Base-by-base conservation (phyloP, 1,140 invertebrate species). In the Gryllus bimaculatus region DNA sequence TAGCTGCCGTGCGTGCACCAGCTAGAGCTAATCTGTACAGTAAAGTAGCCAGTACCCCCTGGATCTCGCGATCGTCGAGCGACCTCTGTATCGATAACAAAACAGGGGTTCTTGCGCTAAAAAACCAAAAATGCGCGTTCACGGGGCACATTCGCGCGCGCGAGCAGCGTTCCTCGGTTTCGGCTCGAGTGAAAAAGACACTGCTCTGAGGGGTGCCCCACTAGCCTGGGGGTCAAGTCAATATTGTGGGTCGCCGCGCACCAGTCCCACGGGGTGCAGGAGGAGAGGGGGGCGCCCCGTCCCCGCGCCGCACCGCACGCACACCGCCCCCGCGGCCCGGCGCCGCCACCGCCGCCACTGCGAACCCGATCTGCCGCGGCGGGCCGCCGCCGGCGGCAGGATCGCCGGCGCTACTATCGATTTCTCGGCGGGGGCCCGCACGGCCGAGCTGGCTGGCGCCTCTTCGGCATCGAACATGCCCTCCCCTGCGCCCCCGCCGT, bases 241-340 rank as follows among this genome's bases (percentile, higher is more conserved):
- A 66, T 66, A 66, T 66, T 66, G 18, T 39, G 85, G 83, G 86
- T 85, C 84, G 84, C 84, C 81, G 85, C 84, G 83, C 26, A 39
- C 85, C 85, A 85, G 85, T 85, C 85, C 84, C 86, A 86, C 86
- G 75, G 12, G 39, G 20, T 20, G 21, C 26, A 47, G 48, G 20
- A 13, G 77, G n/a, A 20, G 26, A 26, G 10, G 76, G n/a, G n/a
- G 48, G 5, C 21, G 47, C 18, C n/a, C 26, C 13, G 3, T 5
- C 47, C 3, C 21, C 21, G 47, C 48, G 8, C 48, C 48, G 8
- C 48, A 47, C 8, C 18, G 73, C 18, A 75, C 66, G 20, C 21
- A 20, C 75, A 26, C 78, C 18, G 20, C 47, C 47, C 47, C 18
- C 73, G 20, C 75, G 26, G 26, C 75, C 80, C 78, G 77, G 77